A percentile compares a stretch with the other conserved stretches of the same genome.
phyloP scores from a whole-genome alignment of 1,140 invertebrate genomes.

The Apis cerana region DNA sequence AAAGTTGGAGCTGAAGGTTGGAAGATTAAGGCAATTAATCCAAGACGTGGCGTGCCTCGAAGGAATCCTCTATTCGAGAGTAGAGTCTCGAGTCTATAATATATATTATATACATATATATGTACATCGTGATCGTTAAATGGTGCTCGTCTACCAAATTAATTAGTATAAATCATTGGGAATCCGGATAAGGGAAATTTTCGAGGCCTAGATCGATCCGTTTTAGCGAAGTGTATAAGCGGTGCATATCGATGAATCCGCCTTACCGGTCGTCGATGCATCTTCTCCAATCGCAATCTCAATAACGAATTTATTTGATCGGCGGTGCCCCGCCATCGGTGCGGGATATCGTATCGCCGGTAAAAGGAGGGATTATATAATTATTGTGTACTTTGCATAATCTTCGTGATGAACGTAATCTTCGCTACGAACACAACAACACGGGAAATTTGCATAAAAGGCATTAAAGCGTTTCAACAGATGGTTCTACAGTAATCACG shows the following conservation, averaged over 20 bases:
- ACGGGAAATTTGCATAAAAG: constrained; percentile 64
- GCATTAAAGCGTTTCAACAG: constrained; percentile 65
- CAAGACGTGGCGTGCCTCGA: constrained; percentile 41
- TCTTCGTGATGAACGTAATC: constrained; percentile 55
- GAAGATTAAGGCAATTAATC: constrained; percentile 70
- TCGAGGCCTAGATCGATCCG: constrained; percentile 13
- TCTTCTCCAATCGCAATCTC: constrained; percentile 42
- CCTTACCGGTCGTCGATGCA: constrained; percentile 4
- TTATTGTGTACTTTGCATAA: constrained; percentile 54
- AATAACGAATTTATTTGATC: constrained; percentile 51
- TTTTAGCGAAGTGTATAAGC: constrained; percentile 35
- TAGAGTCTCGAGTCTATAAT: constrained; percentile 24
- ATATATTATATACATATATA: not conserved
- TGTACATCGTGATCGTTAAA: constrained; percentile 54
- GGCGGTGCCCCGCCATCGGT: not conserved
- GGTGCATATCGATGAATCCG: constrained; percentile 44
- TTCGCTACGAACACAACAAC: constrained; percentile 55
- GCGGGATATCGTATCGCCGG: constrained; percentile 13
- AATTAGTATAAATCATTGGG: constrained; percentile 57
- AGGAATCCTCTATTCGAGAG: constrained; percentile 49
- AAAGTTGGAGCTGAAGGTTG: constrained; percentile 62
- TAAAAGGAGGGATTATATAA: constrained; percentile 49
- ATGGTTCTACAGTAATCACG: constrained; percentile 64
- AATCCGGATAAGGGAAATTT: constrained; percentile 2
- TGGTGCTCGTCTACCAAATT: constrained; percentile 53